Evolutionary conservation across 2,797 vertebrate species (phyloP).

Genomic region (Chaetodon trifasciatus): DNA sequence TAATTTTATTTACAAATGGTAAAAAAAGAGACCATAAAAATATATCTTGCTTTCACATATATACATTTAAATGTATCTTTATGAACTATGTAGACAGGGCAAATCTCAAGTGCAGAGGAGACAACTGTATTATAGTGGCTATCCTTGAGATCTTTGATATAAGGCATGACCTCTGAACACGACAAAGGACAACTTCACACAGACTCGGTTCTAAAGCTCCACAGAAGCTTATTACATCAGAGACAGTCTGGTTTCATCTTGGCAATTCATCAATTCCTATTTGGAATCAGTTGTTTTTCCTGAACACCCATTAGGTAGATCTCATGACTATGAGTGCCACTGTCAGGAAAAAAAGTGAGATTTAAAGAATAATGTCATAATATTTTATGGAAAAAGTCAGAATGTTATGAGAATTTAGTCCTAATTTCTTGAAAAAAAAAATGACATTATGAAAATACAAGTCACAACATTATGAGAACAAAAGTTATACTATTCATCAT

Average conservation of each 20-base stretch:
- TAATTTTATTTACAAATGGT: slow-evolving; percentile 80
- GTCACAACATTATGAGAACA: background rate
- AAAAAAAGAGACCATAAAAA: slow-evolving; percentile 77
- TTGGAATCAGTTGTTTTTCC: slow-evolving; percentile 71
- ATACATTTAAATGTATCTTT: slow-evolving; percentile 71
- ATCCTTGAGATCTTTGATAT: slow-evolving; percentile 54
- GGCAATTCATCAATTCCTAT: slow-evolving; percentile 70
- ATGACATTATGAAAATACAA: background rate
- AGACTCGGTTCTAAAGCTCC: slow-evolving; percentile 72
- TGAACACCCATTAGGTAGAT: slow-evolving; percentile 60
- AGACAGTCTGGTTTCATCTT: slow-evolving; percentile 64
- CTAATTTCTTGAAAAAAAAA: background rate
- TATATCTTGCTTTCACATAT: slow-evolving; percentile 81
- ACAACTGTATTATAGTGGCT: slow-evolving; percentile 69
- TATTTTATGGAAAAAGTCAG: background rate
- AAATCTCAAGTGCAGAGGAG: slow-evolving; percentile 63
- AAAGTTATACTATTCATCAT: background rate
- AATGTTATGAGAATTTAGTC: background rate
- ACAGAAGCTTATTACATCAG: slow-evolving; percentile 77
- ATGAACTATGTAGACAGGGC: slow-evolving; percentile 51
- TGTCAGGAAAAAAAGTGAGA: slow-evolving; percentile 17
- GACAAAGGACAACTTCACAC: slow-evolving; percentile 54
- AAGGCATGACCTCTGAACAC: slow-evolving; percentile 51
- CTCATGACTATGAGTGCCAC: slow-evolving; percentile 29
- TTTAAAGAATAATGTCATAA: slow-evolving; percentile 8